Base-by-base conservation (phyloP, 2,113 vertebrate genomes). In the Melanerpes formicivorus region DNA sequence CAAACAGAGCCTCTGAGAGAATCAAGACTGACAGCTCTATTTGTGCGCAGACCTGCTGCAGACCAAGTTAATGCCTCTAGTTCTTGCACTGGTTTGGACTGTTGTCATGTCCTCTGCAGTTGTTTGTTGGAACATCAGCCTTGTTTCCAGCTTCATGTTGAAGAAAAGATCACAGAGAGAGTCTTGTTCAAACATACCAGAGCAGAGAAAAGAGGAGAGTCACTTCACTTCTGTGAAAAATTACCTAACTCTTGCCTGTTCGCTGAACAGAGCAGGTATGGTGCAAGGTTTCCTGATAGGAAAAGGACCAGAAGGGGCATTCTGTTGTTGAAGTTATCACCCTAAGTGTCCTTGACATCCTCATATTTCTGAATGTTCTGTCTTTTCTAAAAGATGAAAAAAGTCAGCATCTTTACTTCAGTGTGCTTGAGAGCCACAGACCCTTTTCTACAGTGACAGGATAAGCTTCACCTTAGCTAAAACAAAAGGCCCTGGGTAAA, bases 91-190 rank as follows among this genome's bases (percentile, higher is more conserved):
- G 40, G 27, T 40, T 58, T 54, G 50, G 55, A 67, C 73, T 62
- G n/a, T 32, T 78, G 66, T 83, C 74, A 86, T 4, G 5, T 64
- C 72, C 75, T 54, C 52, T 37, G 65, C 76, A 18, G 70, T 6
- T 90, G 80, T 88, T 93, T 76, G n/a, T 34, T 90, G 80, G 74
- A 90, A 66, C 63, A 81, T 58, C 93, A 87, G 80, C 67, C 71
- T 48, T 71, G 29, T 65, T 65, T 84, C 32, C 74, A 93, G 73
- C 48, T 90, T 34, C 42, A 27, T 5, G 40, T 17, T 56, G 62
- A 83, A 66, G 69, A 44, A 44, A 83, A 92, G 40, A 87, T 42
- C 44, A 84, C 12, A 70, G 46, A 55, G 50, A 2, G 7, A 11
- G 22, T 37, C 48, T 13, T 83, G 65, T 52, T 75, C 87, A 66